phyloP scores from a whole-genome alignment of 2,888 invertebrate genomes.

The Pasiphila rectangulata region DNA sequence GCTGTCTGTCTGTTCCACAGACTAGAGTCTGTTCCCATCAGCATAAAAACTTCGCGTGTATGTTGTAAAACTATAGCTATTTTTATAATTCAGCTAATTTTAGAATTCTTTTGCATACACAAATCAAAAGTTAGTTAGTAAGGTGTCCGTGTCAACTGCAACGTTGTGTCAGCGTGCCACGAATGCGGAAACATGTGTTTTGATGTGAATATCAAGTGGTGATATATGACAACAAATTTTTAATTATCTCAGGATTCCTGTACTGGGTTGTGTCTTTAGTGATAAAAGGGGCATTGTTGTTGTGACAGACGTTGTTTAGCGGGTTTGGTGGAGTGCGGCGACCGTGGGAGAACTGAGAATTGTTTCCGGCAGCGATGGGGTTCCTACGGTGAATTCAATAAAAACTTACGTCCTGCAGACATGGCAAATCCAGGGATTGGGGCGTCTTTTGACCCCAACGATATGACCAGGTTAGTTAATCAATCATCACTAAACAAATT shows the following conservation, averaged over 20 bases:
- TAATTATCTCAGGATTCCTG: slow-evolving; percentile 44
- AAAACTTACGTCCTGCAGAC: slow-evolving; percentile 41
- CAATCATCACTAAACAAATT: slow-evolving; percentile 1
- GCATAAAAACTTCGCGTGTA: slow-evolving; percentile 73
- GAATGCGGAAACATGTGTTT: slow-evolving; percentile 75
- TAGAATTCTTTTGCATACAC: slow-evolving; percentile 62
- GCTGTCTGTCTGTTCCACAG: too few species aligned
- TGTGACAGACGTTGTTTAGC: slow-evolving; percentile 25
- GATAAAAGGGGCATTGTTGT: slow-evolving; percentile 20
- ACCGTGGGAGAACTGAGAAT: slow-evolving; percentile 52
- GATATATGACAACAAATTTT: slow-evolving; percentile 72
- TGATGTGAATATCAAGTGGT: slow-evolving; percentile 71
- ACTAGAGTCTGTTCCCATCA: too few species aligned
- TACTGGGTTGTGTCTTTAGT: slow-evolving; percentile 35
- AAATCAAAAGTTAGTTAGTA: slow-evolving; percentile 56
- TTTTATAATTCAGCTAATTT: slow-evolving; percentile 69
- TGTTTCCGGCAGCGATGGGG: slow-evolving; percentile 64
- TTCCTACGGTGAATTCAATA: slow-evolving; percentile 50
- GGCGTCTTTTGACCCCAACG: slow-evolving; percentile 85
- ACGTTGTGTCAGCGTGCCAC: slow-evolving; percentile 50
- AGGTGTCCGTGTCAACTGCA: slow-evolving; percentile 52
- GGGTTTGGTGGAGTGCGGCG: slow-evolving; percentile 34
- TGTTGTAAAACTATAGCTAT: slow-evolving; percentile 61
- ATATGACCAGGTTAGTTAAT: slow-evolving; percentile 80
- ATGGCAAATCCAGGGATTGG: slow-evolving; percentile 81